Conservation (phyloP, 2,113 vertebrate genomes). For the Orycteropus afer region DNA sequence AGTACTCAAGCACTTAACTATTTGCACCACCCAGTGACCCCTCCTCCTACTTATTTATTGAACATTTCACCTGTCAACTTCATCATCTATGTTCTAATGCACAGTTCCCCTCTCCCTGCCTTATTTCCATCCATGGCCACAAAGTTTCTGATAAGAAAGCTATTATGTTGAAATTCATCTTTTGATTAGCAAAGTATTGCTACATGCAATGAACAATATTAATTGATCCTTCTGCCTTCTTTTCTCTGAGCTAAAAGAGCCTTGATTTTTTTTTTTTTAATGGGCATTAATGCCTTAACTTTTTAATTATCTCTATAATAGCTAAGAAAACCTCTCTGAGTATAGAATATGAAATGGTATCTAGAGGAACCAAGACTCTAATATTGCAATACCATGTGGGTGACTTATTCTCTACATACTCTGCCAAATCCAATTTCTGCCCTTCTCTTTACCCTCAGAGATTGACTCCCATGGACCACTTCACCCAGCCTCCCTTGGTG, state of each 20-base stretch:
- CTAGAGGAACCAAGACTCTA: not conserved
- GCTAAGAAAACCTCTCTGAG: not conserved
- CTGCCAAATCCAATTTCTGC: not conserved
- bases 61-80: not conserved
- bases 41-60: not conserved
- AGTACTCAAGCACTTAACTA: not conserved
- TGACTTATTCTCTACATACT: not conserved
- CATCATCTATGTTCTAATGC: not conserved
- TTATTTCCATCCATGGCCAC: not conserved
- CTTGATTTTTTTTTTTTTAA: slow-evolving; percentile 44
- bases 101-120: not conserved
- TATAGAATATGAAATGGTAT: not conserved
- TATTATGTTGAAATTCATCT: slow-evolving; percentile 5
- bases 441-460: not conserved
- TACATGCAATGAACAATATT: slow-evolving; percentile 30
- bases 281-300: not conserved
- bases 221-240: slow-evolving; percentile 25
- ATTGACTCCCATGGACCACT: not conserved
- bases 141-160: not conserved
- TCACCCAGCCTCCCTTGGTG: not conserved
- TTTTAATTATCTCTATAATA: not conserved
- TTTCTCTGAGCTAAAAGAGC: slow-evolving; percentile 53
- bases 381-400: not conserved
- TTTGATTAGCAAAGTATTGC: not conserved
- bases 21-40: no score